Percentiles rank a stretch among this genome's conserved stretches.
Conservation (phyloP, 2,888 invertebrate genomes). For the Andrena minutula region DNA sequence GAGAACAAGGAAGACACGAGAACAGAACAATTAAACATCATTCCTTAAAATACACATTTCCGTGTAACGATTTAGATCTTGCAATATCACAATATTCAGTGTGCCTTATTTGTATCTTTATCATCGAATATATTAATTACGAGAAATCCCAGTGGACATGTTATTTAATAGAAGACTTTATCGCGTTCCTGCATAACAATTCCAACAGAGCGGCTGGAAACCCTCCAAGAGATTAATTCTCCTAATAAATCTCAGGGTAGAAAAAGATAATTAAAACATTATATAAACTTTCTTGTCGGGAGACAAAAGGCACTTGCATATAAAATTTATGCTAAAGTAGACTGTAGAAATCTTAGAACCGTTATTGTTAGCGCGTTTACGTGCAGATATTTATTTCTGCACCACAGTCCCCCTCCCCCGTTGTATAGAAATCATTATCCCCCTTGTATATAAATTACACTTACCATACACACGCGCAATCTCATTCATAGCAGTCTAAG, state of each 20-base stretch:
- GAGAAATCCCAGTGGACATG: constrained; percentile 33
- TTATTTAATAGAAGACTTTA: constrained; percentile 21
- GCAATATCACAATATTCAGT: constrained; percentile 48
- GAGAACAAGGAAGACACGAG: constrained; percentile 48
- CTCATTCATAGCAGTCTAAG: constrained; percentile 72
- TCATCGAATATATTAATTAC: constrained; percentile 23
- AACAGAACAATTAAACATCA: constrained; percentile 34
- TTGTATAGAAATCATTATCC: constrained; percentile 44
- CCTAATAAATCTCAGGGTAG: constrained; percentile 34
- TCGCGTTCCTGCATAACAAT: background rate
- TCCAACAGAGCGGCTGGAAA: constrained; percentile 18
- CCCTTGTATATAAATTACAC: constrained; percentile 44
- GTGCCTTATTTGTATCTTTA: constrained; percentile 40
- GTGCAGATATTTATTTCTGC: constrained; percentile 25
- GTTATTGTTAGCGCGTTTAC: constrained; percentile 24
- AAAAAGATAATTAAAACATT: constrained; percentile 45
- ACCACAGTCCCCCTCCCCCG: constrained; percentile 26
- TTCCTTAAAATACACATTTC: constrained; percentile 20
- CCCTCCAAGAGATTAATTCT: constrained; percentile 13
- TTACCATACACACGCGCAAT: constrained; percentile 35
- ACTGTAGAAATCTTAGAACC: constrained; percentile 38
- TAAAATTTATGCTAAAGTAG: constrained; percentile 50
- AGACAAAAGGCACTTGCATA: constrained; percentile 69
- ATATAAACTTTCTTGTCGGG: constrained; percentile 45
- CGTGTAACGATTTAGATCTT: constrained; percentile 30